These are phyloP conservation scores for Troides helena DNA, from an alignment of 2,888 invertebrate genomes.

Conservation along the genomic window DNA sequence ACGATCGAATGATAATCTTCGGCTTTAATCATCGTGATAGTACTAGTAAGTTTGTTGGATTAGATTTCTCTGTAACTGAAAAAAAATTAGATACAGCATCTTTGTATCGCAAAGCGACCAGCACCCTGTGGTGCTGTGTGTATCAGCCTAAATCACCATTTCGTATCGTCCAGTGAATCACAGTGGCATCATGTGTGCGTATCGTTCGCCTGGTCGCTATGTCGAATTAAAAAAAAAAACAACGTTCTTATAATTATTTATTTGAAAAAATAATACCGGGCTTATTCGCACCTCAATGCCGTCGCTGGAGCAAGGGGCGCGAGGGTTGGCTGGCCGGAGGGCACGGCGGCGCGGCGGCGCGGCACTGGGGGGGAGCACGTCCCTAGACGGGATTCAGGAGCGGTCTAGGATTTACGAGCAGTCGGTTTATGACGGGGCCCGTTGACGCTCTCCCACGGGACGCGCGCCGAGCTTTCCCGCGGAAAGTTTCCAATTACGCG, in stretches of 20 bases:
- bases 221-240: too few relatives aligned
- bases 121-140: too few relatives aligned
- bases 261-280: slow-evolving; percentile 25
- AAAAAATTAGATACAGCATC: too few relatives aligned
- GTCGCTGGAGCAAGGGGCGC: slow-evolving; percentile 55
- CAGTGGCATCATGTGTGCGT: too few relatives aligned
- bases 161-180: too few relatives aligned
- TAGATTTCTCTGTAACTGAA: too few relatives aligned
- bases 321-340: slow-evolving; percentile 37
- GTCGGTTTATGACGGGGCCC: slow-evolving; percentile 45
- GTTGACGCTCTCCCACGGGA: slow-evolving; percentile 41
- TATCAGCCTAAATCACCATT: too few relatives aligned
- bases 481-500: slow-evolving; percentile 35
- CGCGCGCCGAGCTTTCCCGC: slow-evolving; percentile 36
- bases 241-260: neutral
- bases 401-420: slow-evolving; percentile 46
- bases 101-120: too few relatives aligned
- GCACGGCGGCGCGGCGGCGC: slow-evolving; percentile 4
- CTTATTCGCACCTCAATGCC: slow-evolving; percentile 45
- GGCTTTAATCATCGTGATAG: too few relatives aligned
- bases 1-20: too few relatives aligned
- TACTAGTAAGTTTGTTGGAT: too few relatives aligned
- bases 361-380: slow-evolving; percentile 34
- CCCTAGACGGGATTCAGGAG: slow-evolving; percentile 41
- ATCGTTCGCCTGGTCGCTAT: too few relatives aligned